Percentiles rank a stretch among this genome's conserved stretches.
phyloP scores from a whole-genome alignment of 1,140 invertebrate species.

The Ooceraea biroi region DNA sequence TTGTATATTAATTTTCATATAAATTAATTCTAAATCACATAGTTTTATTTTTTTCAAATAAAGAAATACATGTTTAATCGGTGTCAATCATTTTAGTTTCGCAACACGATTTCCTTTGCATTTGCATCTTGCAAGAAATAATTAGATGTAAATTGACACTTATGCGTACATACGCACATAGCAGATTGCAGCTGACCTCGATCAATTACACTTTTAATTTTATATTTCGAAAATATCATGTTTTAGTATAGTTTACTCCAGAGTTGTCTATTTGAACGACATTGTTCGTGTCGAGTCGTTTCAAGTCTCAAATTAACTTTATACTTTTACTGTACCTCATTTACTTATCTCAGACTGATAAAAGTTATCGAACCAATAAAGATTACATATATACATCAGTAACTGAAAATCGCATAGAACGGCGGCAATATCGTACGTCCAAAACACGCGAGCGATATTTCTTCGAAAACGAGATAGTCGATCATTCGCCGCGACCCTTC shows the following conservation, averaged over 20 bases:
- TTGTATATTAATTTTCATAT: too few species aligned
- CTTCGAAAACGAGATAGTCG: slow-evolving; percentile 42
- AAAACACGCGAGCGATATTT: slow-evolving; percentile 50
- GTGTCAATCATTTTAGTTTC: neutral
- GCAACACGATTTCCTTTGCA: neutral
- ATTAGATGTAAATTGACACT: slow-evolving; percentile 3
- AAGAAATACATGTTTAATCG: neutral
- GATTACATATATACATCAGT: slow-evolving; percentile 30
- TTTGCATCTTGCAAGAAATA: neutral
- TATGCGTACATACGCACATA: too few species aligned
- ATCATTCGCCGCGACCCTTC: slow-evolving; percentile 63
- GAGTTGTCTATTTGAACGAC: neutral
- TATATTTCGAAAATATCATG: neutral
- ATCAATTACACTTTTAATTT: slow-evolving; percentile 12
- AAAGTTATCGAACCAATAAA: slow-evolving; percentile 37
- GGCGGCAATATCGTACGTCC: slow-evolving; percentile 43
- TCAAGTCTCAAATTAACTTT: neutral
- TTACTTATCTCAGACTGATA: neutral
- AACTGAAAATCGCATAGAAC: neutral
- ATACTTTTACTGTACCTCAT: neutral
- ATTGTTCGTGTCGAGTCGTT: neutral
- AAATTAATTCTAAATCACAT: neutral
- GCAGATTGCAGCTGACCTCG: neutral
- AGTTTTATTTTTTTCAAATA: neutral
- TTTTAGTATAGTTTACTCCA: neutral